Evolutionary conservation across 2,888 invertebrate species (phyloP), one percentile per base, ranked within the genome.

Genomic region (Mesorhabditis sp.): DNA sequence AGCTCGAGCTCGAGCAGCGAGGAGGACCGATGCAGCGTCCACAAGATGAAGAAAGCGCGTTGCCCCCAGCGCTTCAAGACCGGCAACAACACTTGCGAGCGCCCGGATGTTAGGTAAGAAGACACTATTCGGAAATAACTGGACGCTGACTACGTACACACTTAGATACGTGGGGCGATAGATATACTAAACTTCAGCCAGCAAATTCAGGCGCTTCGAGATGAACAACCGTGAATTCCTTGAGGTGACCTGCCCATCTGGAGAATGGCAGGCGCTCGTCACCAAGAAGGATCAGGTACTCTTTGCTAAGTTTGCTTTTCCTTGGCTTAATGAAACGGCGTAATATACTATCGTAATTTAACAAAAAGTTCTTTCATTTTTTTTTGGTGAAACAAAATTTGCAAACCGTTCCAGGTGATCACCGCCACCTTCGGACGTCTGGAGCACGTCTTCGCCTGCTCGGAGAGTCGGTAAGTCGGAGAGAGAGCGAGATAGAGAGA

Each of bases 171-270:
- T n/a, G n/a, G n/a, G n/a, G n/a, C 58, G n/a, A 50, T 50, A 2
- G n/a, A 28, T 28, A 28, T 28, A 28, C 28, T 28, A 28, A 28
- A 28, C 1, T 28, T 28, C 28, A 28, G 28, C 28, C 28, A 28
- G 2, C 28, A n/a, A 50, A n/a, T 50, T 50, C n/a, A 50, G 58
- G n/a, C 7, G 58, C 2, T 50, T 50, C n/a, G 58, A 50, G 58
- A 13, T 50, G 58, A 50, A 50, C n/a, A n/a, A 50, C n/a, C 58
- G 58, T 50, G 58, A 50, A 50, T 50, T 13, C n/a, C n/a, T 50
- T 2, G 58, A 50, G n/a, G 58, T 50, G 58, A 50, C 58, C 7
- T 50, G 58, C n/a, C 28, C 28, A 28, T 50, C 58, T 50, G 58
- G 58, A 0, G 58, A 50, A 50, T 50, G 58, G 58, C 7, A 10